Evolutionary conservation across 2,888 invertebrate species (phyloP).

Genomic region (Willowsia nigromaculata): DNA sequence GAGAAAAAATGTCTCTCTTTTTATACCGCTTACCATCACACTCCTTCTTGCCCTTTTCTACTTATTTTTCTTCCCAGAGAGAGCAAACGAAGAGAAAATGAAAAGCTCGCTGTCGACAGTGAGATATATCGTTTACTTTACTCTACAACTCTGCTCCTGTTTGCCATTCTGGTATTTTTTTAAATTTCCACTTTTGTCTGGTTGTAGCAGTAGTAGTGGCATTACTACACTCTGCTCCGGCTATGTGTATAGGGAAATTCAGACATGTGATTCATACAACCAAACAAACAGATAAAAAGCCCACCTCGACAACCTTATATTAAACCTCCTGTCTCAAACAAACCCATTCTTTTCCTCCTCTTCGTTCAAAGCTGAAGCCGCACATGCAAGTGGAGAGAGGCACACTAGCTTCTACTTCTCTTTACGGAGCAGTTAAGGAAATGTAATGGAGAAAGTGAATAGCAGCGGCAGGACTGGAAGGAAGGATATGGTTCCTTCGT

Average conservation of each 20-base stretch:
- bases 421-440: constrained; percentile 42
- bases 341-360: neutral
- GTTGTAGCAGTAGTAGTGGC: neutral
- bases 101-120: constrained; percentile 43
- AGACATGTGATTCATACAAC: neutral
- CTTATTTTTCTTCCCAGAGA: neutral
- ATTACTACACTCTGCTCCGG: neutral
- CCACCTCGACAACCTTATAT: neutral
- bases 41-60: too few species aligned
- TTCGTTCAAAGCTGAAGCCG: neutral
- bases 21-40: too few species aligned
- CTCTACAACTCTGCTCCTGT: neutral
- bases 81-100: neutral
- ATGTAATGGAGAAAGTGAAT: constrained; percentile 49
- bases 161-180: neutral
- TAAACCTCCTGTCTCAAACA: neutral
- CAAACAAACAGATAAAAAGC: neutral
- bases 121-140: constrained; percentile 10
- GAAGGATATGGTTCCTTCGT: too few species aligned
- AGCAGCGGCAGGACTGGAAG: neutral
- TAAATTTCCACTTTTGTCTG: neutral
- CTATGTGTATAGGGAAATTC: too few species aligned
- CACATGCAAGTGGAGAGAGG: neutral
- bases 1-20: neutral
- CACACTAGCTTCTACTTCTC: too few species aligned